Evolutionary conservation across 2,113 vertebrate genomes (phyloP), one percentile per base, ranked within the genome.

Genomic region (Ceuthmochares aereus): DNA sequence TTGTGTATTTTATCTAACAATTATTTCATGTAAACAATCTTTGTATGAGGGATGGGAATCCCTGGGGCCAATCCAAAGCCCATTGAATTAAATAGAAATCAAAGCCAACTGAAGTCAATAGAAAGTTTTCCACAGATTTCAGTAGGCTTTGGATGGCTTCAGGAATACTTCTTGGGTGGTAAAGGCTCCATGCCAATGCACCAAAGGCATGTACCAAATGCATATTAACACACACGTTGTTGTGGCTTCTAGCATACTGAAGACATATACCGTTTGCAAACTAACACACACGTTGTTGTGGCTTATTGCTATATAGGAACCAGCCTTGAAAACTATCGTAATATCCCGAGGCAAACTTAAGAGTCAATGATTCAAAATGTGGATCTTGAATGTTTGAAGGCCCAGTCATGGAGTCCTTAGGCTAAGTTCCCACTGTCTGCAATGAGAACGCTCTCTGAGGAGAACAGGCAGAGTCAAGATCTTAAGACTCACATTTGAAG

Each of bases 281-380:
- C 75, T 95, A 95, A 97, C 93, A 96, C 95, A 97, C 93, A 96
- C 70, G 93, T 96, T 95, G 94, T 94, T 96, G 93, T 93, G 95
- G 95, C 85, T 96, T 96, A 95, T 93, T 95, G 90, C 93, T 96
- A 21, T 95, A 96, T 96, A 96, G 91, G 95, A 96, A 96, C 72
- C 95, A 96, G 87, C 60, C 94, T 97, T 96, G 89, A 95, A 96
- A 95, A 94, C 43, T 81, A 95, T 93, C 91, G 95, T 92, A 93
- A 95, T 81, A 97, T 96, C 96, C 90, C 42, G 62, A 92, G 94
- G 95, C 93, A 90, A 97, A 91, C 52, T 89, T 85, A 70, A 92
- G 86, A 97, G 78, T 91, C 93, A 96, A 96, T 95, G 96, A 96
- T 95, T 94, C 91, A 96, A 93, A 96, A 94, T 73, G 72, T 69